Evolutionary conservation across 2,797 vertebrate genomes (phyloP), one percentile per base, ranked within the genome.

Genomic region (Sebastes iracundus): DNA sequence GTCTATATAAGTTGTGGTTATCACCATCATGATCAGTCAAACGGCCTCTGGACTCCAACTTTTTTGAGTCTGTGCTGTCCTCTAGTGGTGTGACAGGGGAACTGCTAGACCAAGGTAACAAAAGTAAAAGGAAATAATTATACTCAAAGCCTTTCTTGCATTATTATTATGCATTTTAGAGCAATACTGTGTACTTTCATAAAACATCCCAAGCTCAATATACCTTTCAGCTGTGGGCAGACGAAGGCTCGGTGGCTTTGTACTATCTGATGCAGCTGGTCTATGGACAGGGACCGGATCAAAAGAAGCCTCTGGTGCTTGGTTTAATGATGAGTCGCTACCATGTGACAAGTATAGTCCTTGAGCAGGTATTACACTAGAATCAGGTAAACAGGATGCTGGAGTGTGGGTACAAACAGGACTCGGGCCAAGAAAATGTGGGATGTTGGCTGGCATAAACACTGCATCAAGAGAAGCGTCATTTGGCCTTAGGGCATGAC

Each of bases 51-150:
- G 65, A 64, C 20, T 38, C 5, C n/a, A 13, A 9, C 14, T 72
- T 76, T 49, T 74, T 66, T 69, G 49, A 72, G 74, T 66, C 11
- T 71, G 2, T 88, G 72, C 72, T 86, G 68, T 22, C 87, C 69
- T 83, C 92, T 91, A 64, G 86, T 92, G 93, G 80, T 23, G 38
- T 1, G 1, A 52, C 1, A 5, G 0, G 3, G 13, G 9, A 85
- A 86, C 33, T 83, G 79, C 77, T 65, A 23, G 3, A 75, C 11
- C 9, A 52, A 28, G 20, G 20, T 2, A 16, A 38, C 56, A 71
- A 2, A 20, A 32, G 18, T 27, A 27, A 27, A 27, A 74, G 7
- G 0, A 27, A 28, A 72, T 32, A 2, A 49, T 38, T 62, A 27
- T 1, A 32, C 0, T 23, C 14, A 16, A 13, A 49, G 4, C 14